A percentile compares a stretch with the other conserved stretches of the same genome.
Conservation (phyloP, 2,888 invertebrate species). For the Panorpa germanica region DNA sequence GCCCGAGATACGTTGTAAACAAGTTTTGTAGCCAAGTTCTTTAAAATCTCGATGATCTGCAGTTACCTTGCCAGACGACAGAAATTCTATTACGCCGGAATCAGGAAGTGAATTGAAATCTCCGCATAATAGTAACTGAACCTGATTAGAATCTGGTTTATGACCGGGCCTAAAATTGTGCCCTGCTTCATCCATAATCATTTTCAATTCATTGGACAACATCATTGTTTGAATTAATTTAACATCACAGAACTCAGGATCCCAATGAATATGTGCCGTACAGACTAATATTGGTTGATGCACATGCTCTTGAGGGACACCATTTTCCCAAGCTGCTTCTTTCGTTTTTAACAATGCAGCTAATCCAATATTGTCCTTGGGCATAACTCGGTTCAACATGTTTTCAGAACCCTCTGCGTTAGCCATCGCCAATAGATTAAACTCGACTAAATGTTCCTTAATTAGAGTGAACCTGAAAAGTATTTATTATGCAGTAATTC, state of each 20-base stretch:
- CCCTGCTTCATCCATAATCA: constrained; percentile 71
- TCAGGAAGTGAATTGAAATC: constrained; percentile 98
- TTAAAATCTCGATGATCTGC: constrained; percentile 93
- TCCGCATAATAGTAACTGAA: constrained; percentile 87
- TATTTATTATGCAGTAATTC: constrained; percentile 8
- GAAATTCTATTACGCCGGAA: constrained; percentile 93
- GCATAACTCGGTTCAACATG: constrained; percentile 97
- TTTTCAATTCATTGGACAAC: constrained; percentile 84
- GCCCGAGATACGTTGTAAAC: constrained; percentile 75
- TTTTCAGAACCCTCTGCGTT: constrained; percentile 96
- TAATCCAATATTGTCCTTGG: constrained; percentile 96
- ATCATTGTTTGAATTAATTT: constrained; percentile 99
- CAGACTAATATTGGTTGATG: constrained; percentile 84
- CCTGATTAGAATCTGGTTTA: constrained; percentile 54
- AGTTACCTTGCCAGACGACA: constrained; percentile 76
- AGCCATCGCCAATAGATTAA: constrained; percentile 96
- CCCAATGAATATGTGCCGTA: constrained; percentile 99
- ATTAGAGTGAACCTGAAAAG: constrained; percentile 72
- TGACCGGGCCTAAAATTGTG: constrained; percentile 56
- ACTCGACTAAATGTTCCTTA: constrained; percentile 93
- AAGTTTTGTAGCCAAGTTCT: constrained; percentile 80
- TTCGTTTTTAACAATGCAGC: constrained; percentile 90
- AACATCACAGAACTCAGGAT: constrained; percentile 98
- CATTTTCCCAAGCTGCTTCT: constrained; percentile 82
- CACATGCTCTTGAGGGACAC: constrained; percentile 57